Percentiles rank a stretch among this genome's conserved stretches.
Conservation (phyloP, 2,797 vertebrate species). For the Coluber constrictor region DNA sequence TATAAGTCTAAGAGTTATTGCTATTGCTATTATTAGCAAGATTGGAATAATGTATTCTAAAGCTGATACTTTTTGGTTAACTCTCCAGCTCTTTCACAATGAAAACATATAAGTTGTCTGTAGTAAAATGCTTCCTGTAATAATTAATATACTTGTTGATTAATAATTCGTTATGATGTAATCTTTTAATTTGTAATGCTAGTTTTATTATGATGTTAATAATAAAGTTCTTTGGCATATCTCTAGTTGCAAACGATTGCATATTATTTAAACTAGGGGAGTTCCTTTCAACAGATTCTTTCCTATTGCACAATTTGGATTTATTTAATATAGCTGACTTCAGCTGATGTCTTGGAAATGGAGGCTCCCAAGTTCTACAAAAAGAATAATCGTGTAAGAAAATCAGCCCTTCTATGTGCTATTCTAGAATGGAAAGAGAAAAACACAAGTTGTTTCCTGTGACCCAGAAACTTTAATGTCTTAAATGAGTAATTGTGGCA, state of each 20-base stretch:
- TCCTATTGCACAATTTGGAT: background rate
- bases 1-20: too few relatives aligned
- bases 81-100: background rate
- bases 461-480: background rate
- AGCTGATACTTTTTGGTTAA: background rate
- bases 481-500: background rate
- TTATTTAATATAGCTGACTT: background rate
- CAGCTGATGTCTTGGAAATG: background rate
- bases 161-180: background rate
- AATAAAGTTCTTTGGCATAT: background rate
- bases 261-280: background rate
- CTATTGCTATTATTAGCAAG: background rate
- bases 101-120: background rate
- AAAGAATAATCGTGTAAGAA: background rate
- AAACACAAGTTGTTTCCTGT: background rate
- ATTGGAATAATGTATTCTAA: background rate
- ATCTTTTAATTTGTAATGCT: background rate
- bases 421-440: background rate
- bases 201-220: background rate
- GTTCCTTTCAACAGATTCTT: background rate
- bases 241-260: background rate
- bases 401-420: background rate
- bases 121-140: background rate
- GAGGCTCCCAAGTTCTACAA: background rate
- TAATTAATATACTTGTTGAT: background rate